Base-by-base conservation (phyloP, 2,888 invertebrate genomes). In the Megaustenia siamemsis region DNA sequence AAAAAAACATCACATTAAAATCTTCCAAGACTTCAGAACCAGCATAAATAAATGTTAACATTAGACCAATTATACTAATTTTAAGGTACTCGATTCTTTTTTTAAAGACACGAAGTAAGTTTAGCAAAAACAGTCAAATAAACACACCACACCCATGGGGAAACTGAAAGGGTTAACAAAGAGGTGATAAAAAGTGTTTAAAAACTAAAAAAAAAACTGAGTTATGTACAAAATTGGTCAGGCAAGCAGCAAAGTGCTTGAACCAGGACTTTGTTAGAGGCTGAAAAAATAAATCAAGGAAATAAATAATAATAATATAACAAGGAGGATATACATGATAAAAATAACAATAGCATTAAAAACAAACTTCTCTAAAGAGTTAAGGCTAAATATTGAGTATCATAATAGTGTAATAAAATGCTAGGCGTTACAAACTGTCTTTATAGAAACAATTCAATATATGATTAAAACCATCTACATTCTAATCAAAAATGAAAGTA, bases 201-300 rank as follows among this genome's bases (percentile, higher is more conserved):
- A 8, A 5, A 60, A 60, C 6, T 49, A 49, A 10, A 3, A 28
- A 4, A 60, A 60, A 60, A 60, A 4, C 21, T 60, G n/a, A 28
- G n/a, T 10, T 21, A 60, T 60, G 6, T 60, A n/a, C 60, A 60
- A 60, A 12, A n/a, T 21, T 60, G 60, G n/a, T 60, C n/a, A 60
- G n/a, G 40, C 43, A 71, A 71, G 71, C 71, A 45, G 71, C 45
- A 71, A 71, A 21, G 10, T 43, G 35, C n/a, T 43, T 71, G 43
- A 45, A 38, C 24, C 43, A 45, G n/a, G 71, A 40, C 45, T 71
- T 43, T 71, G 71, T 8, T 43, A 71, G 43, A n/a, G 43, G 43
- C 71, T 43, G 43, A 71, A 43, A 40, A 71, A 43, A 35, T n/a
- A 45, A 43, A n/a, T 40, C 40, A 28, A 71, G 8, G n/a, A 4